Conservation (phyloP, 2,113 vertebrate genomes). For the Gallinago undulata region DNA sequence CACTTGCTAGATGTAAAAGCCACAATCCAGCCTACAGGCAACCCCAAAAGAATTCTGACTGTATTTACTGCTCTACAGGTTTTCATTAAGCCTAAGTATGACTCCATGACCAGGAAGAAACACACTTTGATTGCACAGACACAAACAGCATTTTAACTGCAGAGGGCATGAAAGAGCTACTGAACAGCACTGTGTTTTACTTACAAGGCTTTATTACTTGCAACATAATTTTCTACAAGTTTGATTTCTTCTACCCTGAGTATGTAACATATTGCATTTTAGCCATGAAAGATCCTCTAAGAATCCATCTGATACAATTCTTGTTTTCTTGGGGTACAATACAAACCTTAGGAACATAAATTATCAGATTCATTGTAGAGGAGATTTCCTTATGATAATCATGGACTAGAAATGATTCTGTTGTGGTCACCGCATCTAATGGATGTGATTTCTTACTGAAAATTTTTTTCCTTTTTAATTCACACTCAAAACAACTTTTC, state of each 20-base stretch:
- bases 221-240: background rate
- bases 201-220: background rate
- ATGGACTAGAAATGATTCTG: background rate
- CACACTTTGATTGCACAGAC: background rate
- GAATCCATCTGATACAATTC: background rate
- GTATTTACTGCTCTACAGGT: background rate
- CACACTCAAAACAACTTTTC: background rate
- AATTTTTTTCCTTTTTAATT: slow-evolving; percentile 3
- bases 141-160: slow-evolving; percentile 25
- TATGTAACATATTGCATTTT: background rate
- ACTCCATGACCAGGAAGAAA: background rate
- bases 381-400: background rate
- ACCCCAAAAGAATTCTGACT: background rate
- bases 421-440: background rate
- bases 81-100: background rate
- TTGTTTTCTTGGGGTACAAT: background rate
- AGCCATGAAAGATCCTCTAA: background rate
- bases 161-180: slow-evolving; percentile 62
- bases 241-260: background rate
- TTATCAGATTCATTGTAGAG: background rate
- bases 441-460: background rate
- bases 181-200: background rate
- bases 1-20: background rate
- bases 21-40: background rate
- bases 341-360: background rate